These are phyloP conservation scores for Brachyhypopomus occidentalis DNA, from an alignment of 2,113 vertebrate species.

Conservation along the genomic window DNA sequence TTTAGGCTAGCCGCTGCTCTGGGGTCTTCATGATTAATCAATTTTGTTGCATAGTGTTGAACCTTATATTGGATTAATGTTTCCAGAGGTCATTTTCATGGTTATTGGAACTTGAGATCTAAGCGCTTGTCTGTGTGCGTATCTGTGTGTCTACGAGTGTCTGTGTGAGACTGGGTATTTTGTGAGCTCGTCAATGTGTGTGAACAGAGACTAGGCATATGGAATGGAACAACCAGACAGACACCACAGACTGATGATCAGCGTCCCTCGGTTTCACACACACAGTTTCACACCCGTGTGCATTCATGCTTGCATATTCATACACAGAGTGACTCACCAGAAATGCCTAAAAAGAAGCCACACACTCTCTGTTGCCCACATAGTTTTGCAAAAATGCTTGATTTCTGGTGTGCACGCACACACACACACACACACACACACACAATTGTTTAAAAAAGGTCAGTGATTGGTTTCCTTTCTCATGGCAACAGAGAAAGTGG, in stretches of 20 bases:
- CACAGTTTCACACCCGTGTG: background rate
- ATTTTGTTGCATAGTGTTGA: too few relatives aligned
- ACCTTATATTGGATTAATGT: too few relatives aligned
- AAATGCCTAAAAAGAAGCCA: background rate
- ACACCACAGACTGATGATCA: background rate
- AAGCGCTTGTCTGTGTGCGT: too few relatives aligned
- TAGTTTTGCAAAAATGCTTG: conserved; percentile 3
- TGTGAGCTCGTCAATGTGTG: background rate
- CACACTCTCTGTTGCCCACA: conserved; percentile 12
- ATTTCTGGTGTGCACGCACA: too few relatives aligned
- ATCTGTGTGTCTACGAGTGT: too few relatives aligned
- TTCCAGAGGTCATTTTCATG: too few relatives aligned
- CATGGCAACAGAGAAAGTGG: too few relatives aligned
- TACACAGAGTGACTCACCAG: background rate
- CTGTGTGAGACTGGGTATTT: background rate
- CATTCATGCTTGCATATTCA: background rate
- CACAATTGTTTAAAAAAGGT: background rate
- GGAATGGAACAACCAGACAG: background rate
- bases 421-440: background rate
- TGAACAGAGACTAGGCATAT: background rate
- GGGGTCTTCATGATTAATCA: too few relatives aligned
- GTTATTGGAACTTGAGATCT: too few relatives aligned
- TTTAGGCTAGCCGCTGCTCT: too few relatives aligned
- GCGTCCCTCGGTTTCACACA: background rate
- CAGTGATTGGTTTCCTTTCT: too few relatives aligned